A percentile compares a stretch with the other conserved stretches of the same genome.
These are phyloP conservation scores for Ommatoiulus sabulosus DNA, from an alignment of 2,888 invertebrate species.

Conservation along the genomic window DNA sequence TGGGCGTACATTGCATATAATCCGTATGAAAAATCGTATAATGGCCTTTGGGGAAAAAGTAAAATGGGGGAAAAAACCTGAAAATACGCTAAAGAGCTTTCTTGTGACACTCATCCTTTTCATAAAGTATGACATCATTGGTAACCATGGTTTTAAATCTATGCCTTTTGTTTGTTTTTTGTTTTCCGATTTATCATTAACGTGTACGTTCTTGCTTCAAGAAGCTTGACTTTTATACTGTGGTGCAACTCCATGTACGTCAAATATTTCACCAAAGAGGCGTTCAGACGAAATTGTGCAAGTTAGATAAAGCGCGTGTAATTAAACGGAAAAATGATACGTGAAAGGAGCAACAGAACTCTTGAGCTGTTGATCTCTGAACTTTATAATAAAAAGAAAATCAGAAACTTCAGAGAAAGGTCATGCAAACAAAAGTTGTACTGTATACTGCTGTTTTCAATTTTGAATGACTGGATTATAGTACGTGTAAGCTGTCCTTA, in stretches of 20 bases:
- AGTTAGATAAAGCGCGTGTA: background rate
- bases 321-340: background rate
- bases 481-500: background rate
- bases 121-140: background rate
- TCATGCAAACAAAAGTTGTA: background rate
- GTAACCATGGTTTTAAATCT: background rate
- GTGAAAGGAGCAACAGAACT: background rate
- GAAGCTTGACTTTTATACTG: background rate
- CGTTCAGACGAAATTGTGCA: background rate
- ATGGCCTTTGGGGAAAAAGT: background rate
- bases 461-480: background rate
- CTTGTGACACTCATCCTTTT: background rate
- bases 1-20: background rate
- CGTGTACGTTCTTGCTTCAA: conserved; percentile 8
- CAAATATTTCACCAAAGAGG: background rate
- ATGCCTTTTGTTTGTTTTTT: background rate
- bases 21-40: background rate
- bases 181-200: background rate
- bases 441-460: background rate
- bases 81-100: conserved; percentile 22
- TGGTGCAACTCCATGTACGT: background rate
- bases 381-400: background rate
- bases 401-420: background rate
- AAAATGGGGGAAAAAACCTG: background rate
- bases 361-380: background rate